These are phyloP conservation scores for Stratiomys singularior DNA, from an alignment of 2,888 invertebrate species.

Conservation along the genomic window DNA sequence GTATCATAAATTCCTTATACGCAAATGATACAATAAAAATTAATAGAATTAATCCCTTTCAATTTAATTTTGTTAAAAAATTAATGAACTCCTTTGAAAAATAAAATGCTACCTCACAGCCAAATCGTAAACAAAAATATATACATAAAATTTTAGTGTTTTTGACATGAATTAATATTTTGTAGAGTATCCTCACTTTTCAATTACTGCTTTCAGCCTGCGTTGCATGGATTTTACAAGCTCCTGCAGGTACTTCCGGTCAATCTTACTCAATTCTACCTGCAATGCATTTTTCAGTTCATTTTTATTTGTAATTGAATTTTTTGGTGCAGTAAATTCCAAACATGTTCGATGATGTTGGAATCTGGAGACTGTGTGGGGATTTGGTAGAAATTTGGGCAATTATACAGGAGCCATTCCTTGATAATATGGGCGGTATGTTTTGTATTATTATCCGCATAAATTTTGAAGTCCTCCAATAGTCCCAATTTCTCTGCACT, in stretches of 20 bases:
- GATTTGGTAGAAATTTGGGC: not conserved
- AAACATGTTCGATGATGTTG: not conserved
- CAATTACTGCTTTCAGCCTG: constrained; percentile 2
- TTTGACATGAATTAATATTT: not conserved
- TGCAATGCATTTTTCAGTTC: no score
- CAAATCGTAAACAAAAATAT: not conserved
- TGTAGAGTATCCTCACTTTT: not conserved
- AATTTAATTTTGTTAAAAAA: not conserved
- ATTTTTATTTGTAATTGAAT: not conserved
- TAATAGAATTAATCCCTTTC: not conserved
- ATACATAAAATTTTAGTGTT: not conserved
- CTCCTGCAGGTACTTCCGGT: not conserved
- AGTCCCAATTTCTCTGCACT: not conserved
- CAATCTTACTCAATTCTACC: not conserved
- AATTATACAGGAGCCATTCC: not conserved
- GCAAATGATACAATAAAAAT: not conserved
- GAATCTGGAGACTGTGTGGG: not conserved
- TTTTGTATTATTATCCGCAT: no score
- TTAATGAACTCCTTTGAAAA: not conserved
- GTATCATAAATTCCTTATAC: not conserved
- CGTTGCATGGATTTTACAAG: not conserved
- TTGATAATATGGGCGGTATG: not conserved
- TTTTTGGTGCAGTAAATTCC: not conserved
- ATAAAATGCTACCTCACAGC: not conserved
- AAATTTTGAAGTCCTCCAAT: not conserved